phyloP scores from a whole-genome alignment of 2,113 vertebrate genomes.

The Mus spicilegus region DNA sequence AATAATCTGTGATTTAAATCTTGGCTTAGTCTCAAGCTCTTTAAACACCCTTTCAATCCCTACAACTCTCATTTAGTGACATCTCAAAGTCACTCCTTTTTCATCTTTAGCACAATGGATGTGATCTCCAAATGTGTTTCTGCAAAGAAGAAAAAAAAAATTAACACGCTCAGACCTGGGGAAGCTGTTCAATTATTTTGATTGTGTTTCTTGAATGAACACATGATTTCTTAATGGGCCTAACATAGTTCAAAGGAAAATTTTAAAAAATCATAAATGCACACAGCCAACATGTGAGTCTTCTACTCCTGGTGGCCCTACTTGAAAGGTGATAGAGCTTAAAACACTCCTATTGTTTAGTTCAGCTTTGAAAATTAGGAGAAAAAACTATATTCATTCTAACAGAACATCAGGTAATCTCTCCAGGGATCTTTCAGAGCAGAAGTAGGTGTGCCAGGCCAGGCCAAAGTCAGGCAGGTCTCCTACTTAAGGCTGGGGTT shows the following conservation, averaged over 20 bases:
- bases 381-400: neutral
- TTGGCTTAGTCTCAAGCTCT: constrained; percentile 53
- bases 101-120: constrained; percentile 35
- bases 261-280: constrained; percentile 36
- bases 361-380: constrained; percentile 44
- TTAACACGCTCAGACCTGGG: constrained; percentile 18
- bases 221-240: constrained; percentile 60
- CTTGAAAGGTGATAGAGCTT: neutral
- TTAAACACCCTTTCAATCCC: constrained; percentile 49
- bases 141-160: constrained; percentile 51
- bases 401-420: neutral
- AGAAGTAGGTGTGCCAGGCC: neutral
- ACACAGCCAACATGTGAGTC: neutral
- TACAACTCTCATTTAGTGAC: constrained; percentile 69
- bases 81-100: constrained; percentile 49
- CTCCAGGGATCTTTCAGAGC: neutral
- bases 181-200: constrained; percentile 66
- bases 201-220: constrained; percentile 63
- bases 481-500: neutral
- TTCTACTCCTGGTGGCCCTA: neutral
- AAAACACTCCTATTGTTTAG: constrained; percentile 54
- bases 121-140: constrained; percentile 52
- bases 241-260: constrained; percentile 58
- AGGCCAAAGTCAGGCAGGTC: neutral
- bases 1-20: constrained; percentile 41